Evolutionary conservation across 2,888 invertebrate genomes (phyloP), one percentile per base, ranked within the genome.

Genomic region (Frankliniella intonsa): DNA sequence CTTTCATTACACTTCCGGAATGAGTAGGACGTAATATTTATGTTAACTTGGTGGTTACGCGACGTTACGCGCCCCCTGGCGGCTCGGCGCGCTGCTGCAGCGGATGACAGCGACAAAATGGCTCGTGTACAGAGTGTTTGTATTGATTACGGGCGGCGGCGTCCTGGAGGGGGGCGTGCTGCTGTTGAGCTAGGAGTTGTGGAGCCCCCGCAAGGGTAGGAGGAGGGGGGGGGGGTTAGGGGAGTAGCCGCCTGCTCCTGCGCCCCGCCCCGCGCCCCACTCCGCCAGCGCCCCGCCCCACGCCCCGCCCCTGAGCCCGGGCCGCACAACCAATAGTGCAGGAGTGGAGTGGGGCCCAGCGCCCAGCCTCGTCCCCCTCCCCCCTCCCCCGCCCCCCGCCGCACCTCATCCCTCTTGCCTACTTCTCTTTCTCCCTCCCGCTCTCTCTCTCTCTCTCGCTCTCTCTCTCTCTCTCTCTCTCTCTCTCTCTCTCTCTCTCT

Each of bases 101-200:
- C 55, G 14, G 55, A 55, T n/a, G 22, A 3, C 69, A 82, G 83
- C 69, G 82, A 83, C 83, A 83, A 83, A 83, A 82, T 83, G 83
- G 83, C 80, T 81, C 82, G 80, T 82, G 82, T 82, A 76, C 69
- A 25, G 69, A 25, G 69, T 76, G 69, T 76, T 76, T 76, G 69
- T 76, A 76, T 76, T 25, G 69, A 76, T 76, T 76, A 76, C 69
- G 38, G 38, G 22, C 25, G 22, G 69, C 69, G 25, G 8, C n/a
- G 38, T 38, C 55, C 11, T 14, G 55, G 55, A 12, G 14, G 14
- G 55, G 55, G 14, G 55, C 55, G 19, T 19, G 55, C 17, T 19
- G 55, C 14, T 19, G 19, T 19, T 55, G 14, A 19, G 17, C 17
- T 11, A 19, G 55, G 55, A 19, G 55, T 5, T 19, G 55, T 19